Evolutionary conservation across 2,797 vertebrate species (phyloP).

Genomic region (Poeciliopsis presidionis): DNA sequence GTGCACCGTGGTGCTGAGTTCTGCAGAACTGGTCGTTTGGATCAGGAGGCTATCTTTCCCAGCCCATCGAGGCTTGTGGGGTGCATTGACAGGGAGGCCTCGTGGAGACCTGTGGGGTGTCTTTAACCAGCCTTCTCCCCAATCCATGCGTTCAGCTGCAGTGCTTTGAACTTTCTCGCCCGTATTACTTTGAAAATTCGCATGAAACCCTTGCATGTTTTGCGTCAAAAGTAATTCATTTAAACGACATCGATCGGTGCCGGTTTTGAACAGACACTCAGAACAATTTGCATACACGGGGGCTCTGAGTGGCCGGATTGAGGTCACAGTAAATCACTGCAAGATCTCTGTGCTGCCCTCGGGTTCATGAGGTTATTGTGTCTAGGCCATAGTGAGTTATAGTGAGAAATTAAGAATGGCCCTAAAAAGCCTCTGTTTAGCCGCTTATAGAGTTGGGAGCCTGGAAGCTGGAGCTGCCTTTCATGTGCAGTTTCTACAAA

Average conservation of each 20-base stretch:
- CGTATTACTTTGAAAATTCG: slow-evolving; percentile 10
- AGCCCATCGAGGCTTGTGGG: slow-evolving; percentile 44
- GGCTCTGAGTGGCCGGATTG: slow-evolving; percentile 62
- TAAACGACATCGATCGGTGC: slow-evolving; percentile 55
- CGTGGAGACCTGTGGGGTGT: slow-evolving; percentile 57
- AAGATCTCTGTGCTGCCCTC: slow-evolving; percentile 73
- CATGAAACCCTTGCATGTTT: slow-evolving; percentile 21
- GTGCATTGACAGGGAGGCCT: slow-evolving; percentile 61
- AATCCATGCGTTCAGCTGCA: slow-evolving; percentile 33
- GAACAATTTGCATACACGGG: slow-evolving; percentile 74
- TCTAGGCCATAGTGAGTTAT: slow-evolving; percentile 79
- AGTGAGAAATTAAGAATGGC: slow-evolving; percentile 73
- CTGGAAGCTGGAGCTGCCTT: slow-evolving; percentile 50
- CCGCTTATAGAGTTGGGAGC: slow-evolving; percentile 49
- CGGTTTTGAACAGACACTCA: slow-evolving; percentile 65
- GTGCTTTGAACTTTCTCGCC: slow-evolving; percentile 10
- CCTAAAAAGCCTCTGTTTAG: slow-evolving; percentile 62
- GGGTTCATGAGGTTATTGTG: slow-evolving; percentile 84
- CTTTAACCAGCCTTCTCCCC: slow-evolving; percentile 57
- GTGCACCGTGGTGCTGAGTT: slow-evolving; percentile 31
- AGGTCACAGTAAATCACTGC: slow-evolving; percentile 83
- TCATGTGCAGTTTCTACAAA: slow-evolving; percentile 51
- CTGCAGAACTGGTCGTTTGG: slow-evolving; percentile 54
- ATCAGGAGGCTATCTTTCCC: slow-evolving; percentile 65
- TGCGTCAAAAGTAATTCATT: slow-evolving; percentile 51